Evolutionary conservation across 2,888 invertebrate genomes (phyloP), one percentile per base, ranked within the genome.

Genomic region (Pyrocoelia pectoralis): DNA sequence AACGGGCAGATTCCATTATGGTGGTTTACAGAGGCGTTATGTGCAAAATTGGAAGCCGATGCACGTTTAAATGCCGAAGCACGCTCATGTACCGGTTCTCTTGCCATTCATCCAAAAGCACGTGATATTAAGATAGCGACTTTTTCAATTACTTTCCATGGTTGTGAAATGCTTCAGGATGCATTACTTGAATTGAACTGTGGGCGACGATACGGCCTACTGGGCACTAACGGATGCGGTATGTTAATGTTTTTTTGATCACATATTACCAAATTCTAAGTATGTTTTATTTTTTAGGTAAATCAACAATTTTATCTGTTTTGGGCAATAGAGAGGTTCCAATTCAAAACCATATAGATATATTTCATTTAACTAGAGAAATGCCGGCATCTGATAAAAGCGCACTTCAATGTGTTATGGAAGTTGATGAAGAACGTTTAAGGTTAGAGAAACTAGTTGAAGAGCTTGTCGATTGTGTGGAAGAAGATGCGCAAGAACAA

Each of bases 321-420:
- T 84, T 99, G 65, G 97, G 97, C 60, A 92, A 94, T 68, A 89
- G 97, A 50, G 94, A 99, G 83, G 92, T 98, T 29, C 97, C 97
- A 0, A 94, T 99, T 66, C 99, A 98, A 2, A 92, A 95, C 2
- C 94, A 96, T 79, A 94, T 99, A 70, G 99, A 99, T 83, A 98
- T 98, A 75, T 99, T 97, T 83, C 94, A 98, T 81, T 85, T 99
- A 79, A 93, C 95, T 8, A 88, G 98, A 52, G 99, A 99, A 84
- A 98, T 98, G 90, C 93, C 97, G 0, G 98, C 99, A n/a, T 95
- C 95, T 66, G 94, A 97, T 75, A 98, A 98, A 84, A 89, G 94
- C 9, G 99, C 99, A 1, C 84, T 99, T 56, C 86, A 96, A 79
- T 95, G 96, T 80, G 99, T 99, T 33, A 95, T 98, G 93, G 98